Conservation (phyloP, 2,113 vertebrate species). For the Chelonoidis abingdonii region DNA sequence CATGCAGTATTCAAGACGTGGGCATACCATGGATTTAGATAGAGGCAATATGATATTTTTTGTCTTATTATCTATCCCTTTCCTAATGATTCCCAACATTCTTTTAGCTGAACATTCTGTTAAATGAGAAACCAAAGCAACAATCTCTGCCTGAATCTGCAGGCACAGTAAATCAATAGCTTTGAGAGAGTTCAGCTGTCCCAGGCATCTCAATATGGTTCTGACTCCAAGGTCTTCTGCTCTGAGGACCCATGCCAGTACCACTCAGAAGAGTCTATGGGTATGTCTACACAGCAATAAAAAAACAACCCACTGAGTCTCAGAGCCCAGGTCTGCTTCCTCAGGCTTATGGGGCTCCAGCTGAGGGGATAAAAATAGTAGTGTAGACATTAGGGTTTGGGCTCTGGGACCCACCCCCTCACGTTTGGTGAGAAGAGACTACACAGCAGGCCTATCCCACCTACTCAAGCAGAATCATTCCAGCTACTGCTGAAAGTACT, state of each 20-base stretch:
- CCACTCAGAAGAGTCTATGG: not conserved
- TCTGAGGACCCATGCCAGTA: not conserved
- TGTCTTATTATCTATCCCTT: no score
- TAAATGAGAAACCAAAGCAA: not conserved
- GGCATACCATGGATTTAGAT: no score
- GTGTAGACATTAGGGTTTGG: not conserved
- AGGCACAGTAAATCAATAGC: not conserved
- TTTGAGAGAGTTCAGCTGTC: not conserved
- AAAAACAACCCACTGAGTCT: not conserved
- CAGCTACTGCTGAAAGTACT: not conserved
- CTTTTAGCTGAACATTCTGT: not conserved
- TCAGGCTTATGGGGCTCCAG: not conserved
- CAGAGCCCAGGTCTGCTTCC: not conserved
- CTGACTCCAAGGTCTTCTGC: not conserved
- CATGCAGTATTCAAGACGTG: no score
- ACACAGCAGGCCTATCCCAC: not conserved
- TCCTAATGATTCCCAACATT: no score
- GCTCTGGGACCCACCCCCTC: not conserved
- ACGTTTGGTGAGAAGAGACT: not conserved
- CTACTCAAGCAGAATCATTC: not conserved
- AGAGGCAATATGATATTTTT: no score
- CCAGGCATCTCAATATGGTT: not conserved
- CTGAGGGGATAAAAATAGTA: not conserved
- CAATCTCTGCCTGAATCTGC: not conserved
- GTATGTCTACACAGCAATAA: not conserved